Conservation (phyloP, 64 coral and sea anemone genomes). For the Montipora sp. region DNA sequence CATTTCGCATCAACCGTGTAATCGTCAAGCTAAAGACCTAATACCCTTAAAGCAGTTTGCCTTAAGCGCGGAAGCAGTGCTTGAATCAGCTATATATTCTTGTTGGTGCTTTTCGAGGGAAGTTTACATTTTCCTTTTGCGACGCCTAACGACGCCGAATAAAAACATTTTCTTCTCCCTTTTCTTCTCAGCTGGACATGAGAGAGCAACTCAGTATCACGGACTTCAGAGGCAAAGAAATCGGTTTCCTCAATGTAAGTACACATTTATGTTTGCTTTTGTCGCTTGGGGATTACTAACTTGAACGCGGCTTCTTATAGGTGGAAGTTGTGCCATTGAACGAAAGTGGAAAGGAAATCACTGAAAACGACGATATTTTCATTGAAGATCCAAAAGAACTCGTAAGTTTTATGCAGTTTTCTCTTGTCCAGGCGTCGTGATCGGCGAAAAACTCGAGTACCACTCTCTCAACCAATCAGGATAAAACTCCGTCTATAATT, state of each 20-base stretch:
- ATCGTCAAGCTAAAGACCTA: too few species aligned
- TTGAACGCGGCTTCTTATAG: neutral
- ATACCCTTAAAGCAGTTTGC: too few species aligned
- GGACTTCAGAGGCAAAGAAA: slow-evolving; percentile 89
- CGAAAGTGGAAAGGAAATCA: slow-evolving; percentile 88
- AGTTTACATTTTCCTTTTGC: neutral
- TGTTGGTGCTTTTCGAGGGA: neutral
- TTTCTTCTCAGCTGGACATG: slow-evolving; percentile 82
- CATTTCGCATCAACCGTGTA: too few species aligned
- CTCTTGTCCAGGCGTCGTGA: too few species aligned
- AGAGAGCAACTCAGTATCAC: slow-evolving; percentile 94
- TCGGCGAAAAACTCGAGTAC: too few species aligned
- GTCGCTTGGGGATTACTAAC: neutral
- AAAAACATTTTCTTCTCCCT: neutral
- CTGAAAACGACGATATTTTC: slow-evolving; percentile 92
- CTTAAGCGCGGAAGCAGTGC: too few species aligned
- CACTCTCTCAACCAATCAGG: too few species aligned
- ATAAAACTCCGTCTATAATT: too few species aligned
- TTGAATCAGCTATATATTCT: too few species aligned
- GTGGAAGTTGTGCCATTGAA: slow-evolving; percentile 95
- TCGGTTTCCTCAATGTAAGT: slow-evolving; percentile 96
- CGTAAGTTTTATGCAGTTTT: slow-evolving; percentile 13
- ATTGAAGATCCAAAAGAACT: slow-evolving; percentile 87
- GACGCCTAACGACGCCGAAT: neutral
- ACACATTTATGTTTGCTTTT: neutral